A percentile compares a stretch with the other conserved stretches of the same genome.
phyloP scores from a whole-genome alignment of 2,797 vertebrate species.

The Cetoscarus ocellatus region DNA sequence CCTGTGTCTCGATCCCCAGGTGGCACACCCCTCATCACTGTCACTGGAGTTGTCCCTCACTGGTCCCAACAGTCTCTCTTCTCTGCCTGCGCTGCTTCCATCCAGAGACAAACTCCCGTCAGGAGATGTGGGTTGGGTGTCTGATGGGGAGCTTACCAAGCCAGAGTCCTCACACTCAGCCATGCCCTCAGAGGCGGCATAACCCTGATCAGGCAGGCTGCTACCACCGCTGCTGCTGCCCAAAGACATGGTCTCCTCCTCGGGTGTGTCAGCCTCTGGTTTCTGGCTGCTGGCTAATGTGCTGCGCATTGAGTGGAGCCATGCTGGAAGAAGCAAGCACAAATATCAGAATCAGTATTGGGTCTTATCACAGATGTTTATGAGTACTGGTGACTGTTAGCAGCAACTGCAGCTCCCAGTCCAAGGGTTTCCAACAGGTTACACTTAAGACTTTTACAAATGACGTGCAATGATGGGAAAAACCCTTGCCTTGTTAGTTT shows the following conservation, averaged over 20 bases:
- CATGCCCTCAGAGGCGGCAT: conserved; percentile 81
- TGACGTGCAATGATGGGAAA: conserved; percentile 16
- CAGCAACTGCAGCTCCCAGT: neutral
- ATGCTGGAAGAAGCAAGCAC: conserved; percentile 67
- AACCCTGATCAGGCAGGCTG: conserved; percentile 84
- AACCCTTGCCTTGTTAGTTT: too few species aligned
- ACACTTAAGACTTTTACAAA: neutral
- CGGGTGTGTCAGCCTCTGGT: conserved; percentile 53
- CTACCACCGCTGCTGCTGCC: conserved; percentile 72
- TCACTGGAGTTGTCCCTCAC: conserved; percentile 80
- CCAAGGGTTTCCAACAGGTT: neutral
- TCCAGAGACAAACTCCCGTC: conserved; percentile 79
- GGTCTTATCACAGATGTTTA: neutral
- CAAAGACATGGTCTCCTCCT: conserved; percentile 80
- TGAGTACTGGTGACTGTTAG: conserved; percentile 12
- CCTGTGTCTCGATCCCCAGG: conserved; percentile 82
- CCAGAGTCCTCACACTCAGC: conserved; percentile 82
- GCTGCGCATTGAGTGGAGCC: conserved; percentile 69
- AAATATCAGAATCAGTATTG: conserved; percentile 7
- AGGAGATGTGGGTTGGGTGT: conserved; percentile 88
- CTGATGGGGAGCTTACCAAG: conserved; percentile 87
- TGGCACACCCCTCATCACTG: conserved; percentile 84
- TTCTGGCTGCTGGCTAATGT: conserved; percentile 42
- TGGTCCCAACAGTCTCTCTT: conserved; percentile 43
- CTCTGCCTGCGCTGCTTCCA: conserved; percentile 21